A percentile compares a stretch with the other conserved stretches of the same genome.
Conservation (phyloP, 2,888 invertebrate species). For the Apantesis nais region DNA sequence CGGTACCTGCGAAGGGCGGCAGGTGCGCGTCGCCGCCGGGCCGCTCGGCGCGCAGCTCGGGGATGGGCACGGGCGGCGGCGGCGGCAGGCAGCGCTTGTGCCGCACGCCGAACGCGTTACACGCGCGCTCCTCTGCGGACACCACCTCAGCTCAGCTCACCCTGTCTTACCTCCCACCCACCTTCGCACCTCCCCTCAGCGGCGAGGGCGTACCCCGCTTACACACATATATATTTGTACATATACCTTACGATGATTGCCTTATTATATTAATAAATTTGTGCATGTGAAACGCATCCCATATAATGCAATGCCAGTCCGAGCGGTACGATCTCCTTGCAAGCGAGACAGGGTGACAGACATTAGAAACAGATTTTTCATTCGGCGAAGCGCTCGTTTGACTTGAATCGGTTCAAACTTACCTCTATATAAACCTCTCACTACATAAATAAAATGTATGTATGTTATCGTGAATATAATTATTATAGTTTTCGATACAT, state of each 20-base stretch:
- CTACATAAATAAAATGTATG: slow-evolving; percentile 45
- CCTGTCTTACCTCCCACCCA: slow-evolving; percentile 33
- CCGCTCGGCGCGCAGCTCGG: slow-evolving; percentile 91
- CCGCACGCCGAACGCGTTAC: slow-evolving; percentile 94
- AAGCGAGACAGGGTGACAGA: slow-evolving; percentile 75
- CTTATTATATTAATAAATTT: not conserved
- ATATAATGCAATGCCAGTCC: slow-evolving; percentile 36
- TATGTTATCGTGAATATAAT: slow-evolving; percentile 47
- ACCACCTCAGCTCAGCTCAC: slow-evolving; percentile 71
- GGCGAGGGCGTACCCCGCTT: not conserved
- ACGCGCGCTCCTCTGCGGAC: slow-evolving; percentile 82
- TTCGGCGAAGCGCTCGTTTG: slow-evolving; percentile 58
- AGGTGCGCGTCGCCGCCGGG: slow-evolving; percentile 48
- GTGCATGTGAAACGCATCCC: slow-evolving; percentile 28
- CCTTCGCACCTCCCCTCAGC: not conserved
- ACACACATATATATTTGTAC: not conserved
- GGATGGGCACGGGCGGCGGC: slow-evolving; percentile 93
- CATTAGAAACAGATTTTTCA: slow-evolving; percentile 49
- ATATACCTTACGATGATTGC: not conserved
- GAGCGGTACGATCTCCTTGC: slow-evolving; percentile 46
- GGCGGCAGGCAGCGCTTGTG: slow-evolving; percentile 93
- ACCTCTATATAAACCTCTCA: slow-evolving; percentile 48
- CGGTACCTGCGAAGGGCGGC: slow-evolving; percentile 80
- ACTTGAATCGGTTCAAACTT: slow-evolving; percentile 49
- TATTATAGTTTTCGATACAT: slow-evolving; percentile 31